Conservation (phyloP, 2,797 vertebrate genomes). For the Pangasius krempfi region DNA sequence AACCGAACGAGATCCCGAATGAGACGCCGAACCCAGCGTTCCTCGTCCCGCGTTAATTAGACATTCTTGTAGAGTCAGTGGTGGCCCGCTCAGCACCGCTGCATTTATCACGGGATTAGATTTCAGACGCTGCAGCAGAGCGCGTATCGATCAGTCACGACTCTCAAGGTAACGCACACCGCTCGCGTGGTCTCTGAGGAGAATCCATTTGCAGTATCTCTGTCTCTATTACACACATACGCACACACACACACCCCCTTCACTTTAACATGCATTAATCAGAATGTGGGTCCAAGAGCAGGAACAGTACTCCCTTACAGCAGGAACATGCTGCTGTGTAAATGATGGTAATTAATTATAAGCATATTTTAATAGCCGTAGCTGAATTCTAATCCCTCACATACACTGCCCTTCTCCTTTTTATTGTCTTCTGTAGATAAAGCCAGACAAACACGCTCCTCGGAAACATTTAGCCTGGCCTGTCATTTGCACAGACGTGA, state of each 20-base stretch:
- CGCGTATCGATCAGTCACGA: slow-evolving; percentile 28
- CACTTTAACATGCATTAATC: slow-evolving; percentile 14
- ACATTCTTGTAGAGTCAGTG: not conserved
- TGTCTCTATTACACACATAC: not conserved
- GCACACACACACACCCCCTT: not conserved
- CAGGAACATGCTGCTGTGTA: no score
- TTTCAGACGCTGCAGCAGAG: slow-evolving; percentile 32
- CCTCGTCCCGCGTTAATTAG: not conserved
- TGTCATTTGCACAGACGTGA: slow-evolving; percentile 8
- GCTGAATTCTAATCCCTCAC: not conserved
- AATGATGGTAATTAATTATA: not conserved
- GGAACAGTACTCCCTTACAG: not conserved
- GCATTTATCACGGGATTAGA: slow-evolving; percentile 20
- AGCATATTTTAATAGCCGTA: not conserved
- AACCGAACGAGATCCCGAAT: no score
- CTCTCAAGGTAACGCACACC: slow-evolving; percentile 18
- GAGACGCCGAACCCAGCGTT: not conserved
- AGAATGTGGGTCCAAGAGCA: not conserved
- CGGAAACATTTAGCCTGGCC: slow-evolving; percentile 1
- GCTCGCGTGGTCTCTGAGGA: not conserved
- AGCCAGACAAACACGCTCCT: not conserved
- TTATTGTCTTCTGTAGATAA: not conserved
- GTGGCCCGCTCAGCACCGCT: not conserved
- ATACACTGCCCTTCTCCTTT: not conserved
- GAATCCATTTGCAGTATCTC: slow-evolving; percentile 22